A percentile compares a stretch with the other conserved stretches of the same genome.
phyloP scores from a whole-genome alignment of 2,113 vertebrate species.

The Balaeniceps rex region DNA sequence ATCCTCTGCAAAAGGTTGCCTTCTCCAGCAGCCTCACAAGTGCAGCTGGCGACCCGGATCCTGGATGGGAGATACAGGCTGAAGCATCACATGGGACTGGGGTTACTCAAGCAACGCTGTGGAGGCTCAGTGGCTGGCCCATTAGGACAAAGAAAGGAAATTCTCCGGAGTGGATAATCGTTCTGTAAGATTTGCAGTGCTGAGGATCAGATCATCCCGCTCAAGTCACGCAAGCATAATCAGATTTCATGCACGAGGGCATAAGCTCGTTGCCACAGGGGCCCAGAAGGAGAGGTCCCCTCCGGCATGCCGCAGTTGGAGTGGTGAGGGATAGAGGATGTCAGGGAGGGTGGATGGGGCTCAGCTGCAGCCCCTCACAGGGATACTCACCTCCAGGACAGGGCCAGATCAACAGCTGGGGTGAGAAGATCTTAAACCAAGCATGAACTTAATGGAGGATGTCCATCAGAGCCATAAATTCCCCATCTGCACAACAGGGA shows the following conservation, averaged over 20 bases:
- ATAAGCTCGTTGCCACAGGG: neutral
- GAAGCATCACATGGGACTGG: fast-evolving
- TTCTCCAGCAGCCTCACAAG: neutral
- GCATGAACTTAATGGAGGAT: neutral
- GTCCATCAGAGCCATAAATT: neutral
- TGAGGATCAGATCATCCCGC: slow-evolving; percentile 7
- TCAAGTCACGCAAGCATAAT: slow-evolving; percentile 16
- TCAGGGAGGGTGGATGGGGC: neutral
- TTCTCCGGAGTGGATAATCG: neutral
- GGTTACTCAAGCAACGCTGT: neutral
- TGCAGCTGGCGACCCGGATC: fast-evolving
- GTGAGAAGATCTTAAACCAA: neutral
- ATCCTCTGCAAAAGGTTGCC: neutral
- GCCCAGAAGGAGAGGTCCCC: neutral
- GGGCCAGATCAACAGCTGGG: neutral
- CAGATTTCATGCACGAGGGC: slow-evolving; percentile 8
- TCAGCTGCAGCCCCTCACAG: neutral
- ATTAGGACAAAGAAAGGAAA: neutral
- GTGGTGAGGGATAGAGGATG: neutral
- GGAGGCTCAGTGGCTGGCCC: neutral
- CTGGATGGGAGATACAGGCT: neutral
- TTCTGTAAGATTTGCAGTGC: neutral
- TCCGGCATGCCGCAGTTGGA: neutral
- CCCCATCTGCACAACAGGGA: neutral
- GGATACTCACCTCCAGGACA: neutral